Percentiles rank a stretch among this genome's conserved stretches.
These are phyloP conservation scores for Scaptomyza graminum DNA, from an alignment of 1,140 invertebrate genomes.

Conservation along the genomic window DNA sequence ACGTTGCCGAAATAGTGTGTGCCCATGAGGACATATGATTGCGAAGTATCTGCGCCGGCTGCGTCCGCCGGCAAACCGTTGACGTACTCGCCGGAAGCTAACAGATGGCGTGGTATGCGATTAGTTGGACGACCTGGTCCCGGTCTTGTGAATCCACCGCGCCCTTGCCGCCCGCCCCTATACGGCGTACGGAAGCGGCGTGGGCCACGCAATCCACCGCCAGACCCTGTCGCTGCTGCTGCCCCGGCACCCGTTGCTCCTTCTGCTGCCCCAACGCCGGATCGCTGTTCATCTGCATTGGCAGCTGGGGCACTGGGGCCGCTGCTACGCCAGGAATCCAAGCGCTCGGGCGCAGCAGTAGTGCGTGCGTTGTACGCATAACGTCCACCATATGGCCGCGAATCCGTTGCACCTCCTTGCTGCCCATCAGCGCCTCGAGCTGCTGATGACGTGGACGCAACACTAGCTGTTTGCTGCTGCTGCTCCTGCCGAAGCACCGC, in stretches of 20 bases:
- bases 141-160: constrained; percentile 81
- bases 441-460: neutral
- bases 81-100: constrained; percentile 77
- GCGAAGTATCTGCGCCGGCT: constrained; percentile 72
- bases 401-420: constrained; percentile 39
- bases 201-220: constrained; percentile 57
- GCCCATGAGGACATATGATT: constrained; percentile 87
- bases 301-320: constrained; percentile 54
- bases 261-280: constrained; percentile 39
- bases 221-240: constrained; percentile 47
- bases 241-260: constrained; percentile 48
- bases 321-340: constrained; percentile 84
- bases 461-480: neutral
- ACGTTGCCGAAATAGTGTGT: constrained; percentile 84
- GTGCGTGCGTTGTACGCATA: constrained; percentile 65
- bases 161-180: constrained; percentile 73
- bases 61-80: constrained; percentile 76
- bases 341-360: constrained; percentile 73
- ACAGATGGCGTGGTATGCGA: constrained; percentile 83
- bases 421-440: constrained; percentile 18
- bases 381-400: constrained; percentile 56
- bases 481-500: neutral
- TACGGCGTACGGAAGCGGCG: constrained; percentile 82
- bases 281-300: constrained; percentile 61
- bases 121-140: constrained; percentile 83